Evolutionary conservation across 2,113 vertebrate genomes (phyloP).

Genomic region (Platycercus adscitus): DNA sequence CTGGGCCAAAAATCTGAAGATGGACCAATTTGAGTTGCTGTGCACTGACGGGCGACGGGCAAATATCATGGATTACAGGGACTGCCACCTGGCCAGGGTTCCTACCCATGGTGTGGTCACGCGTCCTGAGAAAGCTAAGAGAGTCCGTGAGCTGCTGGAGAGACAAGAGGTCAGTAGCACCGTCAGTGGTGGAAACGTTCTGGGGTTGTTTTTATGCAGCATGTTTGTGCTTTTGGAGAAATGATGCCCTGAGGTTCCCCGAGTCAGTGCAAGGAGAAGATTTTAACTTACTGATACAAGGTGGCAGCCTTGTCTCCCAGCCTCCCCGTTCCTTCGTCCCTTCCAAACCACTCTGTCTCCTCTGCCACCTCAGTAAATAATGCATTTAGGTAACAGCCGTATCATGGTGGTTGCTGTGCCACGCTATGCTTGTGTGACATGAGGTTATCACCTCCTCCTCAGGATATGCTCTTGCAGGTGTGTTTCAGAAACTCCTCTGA

Average conservation of each 20-base stretch:
- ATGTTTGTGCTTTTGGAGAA: not conserved
- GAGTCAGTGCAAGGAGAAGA: accelerated
- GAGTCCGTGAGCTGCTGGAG: conserved; percentile 30
- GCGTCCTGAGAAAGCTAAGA: not conserved
- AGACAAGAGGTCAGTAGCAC: conserved; percentile 35
- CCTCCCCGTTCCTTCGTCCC: not conserved
- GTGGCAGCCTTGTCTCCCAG: not conserved
- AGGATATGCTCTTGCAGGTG: not conserved
- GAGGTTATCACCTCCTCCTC: not conserved
- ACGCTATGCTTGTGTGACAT: accelerated
- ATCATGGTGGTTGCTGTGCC: not conserved
- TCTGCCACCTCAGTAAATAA: not conserved
- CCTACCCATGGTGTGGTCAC: conserved; percentile 52
- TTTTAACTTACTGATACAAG: not conserved
- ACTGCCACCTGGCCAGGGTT: conserved; percentile 51
- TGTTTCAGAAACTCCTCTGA: not conserved
- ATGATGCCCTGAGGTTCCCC: not conserved
- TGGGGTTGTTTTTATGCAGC: not conserved
- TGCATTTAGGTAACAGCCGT: not conserved
- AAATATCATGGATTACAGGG: conserved; percentile 29
- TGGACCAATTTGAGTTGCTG: conserved; percentile 37
- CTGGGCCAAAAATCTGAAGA: conserved; percentile 45
- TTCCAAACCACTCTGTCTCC: not conserved
- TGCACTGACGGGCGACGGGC: conserved; percentile 9
- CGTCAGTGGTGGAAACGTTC: not conserved